Evolutionary conservation across 2,797 vertebrate species (phyloP), one percentile per base, ranked within the genome.

Genomic region (Trematomus bernacchii): DNA sequence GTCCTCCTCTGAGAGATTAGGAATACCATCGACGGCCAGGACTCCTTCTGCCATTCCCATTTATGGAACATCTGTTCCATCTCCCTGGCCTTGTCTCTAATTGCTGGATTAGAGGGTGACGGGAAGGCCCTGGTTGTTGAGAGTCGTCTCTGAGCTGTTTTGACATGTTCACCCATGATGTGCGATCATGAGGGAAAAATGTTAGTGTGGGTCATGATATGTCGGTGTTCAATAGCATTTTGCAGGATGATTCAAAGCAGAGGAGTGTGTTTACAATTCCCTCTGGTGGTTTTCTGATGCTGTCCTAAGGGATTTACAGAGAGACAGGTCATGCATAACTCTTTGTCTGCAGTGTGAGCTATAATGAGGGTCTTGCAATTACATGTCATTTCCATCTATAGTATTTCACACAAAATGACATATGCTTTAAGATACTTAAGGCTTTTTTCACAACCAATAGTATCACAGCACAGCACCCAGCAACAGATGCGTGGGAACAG

Each of bases 21-120:
- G 85, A 86, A 79, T 65, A 83, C 80, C 80, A 63, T 63, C 30
- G 14, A 44, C 43, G 58, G 76, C 80, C 85, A 82, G 85, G 83
- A 74, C 74, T 86, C 65, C 82, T 74, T 82, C 78, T 83, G 77
- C 77, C 77, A 68, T 91, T 87, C 80, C 89, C 89, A 91, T 91
- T 91, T 90, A 91, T 85, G 90, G 88, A 83, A 81, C 89, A 93
- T 90, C 86, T 89, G 90, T 87, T 91, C 82, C 86, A 46, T 89
- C 82, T 87, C 91, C 21, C 78, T 85, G 85, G 86, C 80, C 85
- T 81, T 44, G 76, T 73, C 85, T 78, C 80, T 90, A 89, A 91
- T 89, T 86, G 88, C 87, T 82, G 88, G 89, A 85, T 92, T 91
- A 91, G 78, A 87, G 84, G 82, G 77, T 83, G 84, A 91, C 59